Base-by-base conservation (phyloP, 2,797 vertebrate genomes). In the Pygocentrus nattereri region DNA sequence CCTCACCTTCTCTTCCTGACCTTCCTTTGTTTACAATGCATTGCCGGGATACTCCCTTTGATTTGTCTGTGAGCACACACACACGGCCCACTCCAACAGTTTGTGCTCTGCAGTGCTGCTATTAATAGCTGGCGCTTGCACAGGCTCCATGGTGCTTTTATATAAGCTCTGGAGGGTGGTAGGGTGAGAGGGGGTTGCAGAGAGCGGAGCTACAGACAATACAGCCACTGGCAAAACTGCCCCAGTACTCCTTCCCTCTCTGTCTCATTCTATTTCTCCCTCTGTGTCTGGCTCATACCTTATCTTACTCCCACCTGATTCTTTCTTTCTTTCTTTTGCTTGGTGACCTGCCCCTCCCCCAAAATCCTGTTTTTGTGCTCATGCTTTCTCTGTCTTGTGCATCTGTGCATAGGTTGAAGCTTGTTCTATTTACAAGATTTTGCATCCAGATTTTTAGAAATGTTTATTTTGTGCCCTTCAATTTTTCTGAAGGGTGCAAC, bases 11-110 rank as follows among this genome's bases (percentile, higher is more conserved):
- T 93, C 93, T 91, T 90, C 90, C 95, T 94, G 93, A 96, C 95
- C 94, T 95, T 95, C 94, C 92, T 96, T 96, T 96, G 96, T 97
- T 97, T 96, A 96, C 94, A 95, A 94, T 93, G 91, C 94, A 96
- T 94, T 96, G 95, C 95, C 92, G 94, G 96, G 95, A 96, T 96
- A 96, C 95, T 97, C 95, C 95, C 95, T 96, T 95, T 96, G 95
- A 97, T 95, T 96, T 92, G 91, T 93, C 92, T 92, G 91, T 64
- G 49, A 44, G 44, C 74, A 44, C 81, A 62, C 94, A 95, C 94
- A 95, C 96, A 96, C n/a, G 95, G 97, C 68, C 84, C 95, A 91
- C 76, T 80, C 91, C 74, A 88, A 93, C 95, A 94, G 95, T 95
- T 96, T 94, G 94, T 96, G 95, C 95, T 96, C 94, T 96, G 96